Base-by-base conservation (phyloP, 2,113 vertebrate species). In the Hippocampus guttulatus region DNA sequence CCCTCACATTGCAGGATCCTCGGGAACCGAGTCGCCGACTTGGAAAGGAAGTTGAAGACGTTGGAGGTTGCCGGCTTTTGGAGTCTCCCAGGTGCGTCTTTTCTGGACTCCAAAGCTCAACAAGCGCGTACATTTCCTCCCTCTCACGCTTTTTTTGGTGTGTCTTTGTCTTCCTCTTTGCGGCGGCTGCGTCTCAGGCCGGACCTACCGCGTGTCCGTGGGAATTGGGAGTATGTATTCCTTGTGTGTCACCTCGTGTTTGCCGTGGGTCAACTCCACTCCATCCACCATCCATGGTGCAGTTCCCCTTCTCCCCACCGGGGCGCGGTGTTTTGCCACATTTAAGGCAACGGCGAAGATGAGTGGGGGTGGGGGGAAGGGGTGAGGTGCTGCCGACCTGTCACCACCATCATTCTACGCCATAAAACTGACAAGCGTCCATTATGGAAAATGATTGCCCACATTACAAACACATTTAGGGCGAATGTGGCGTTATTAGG, bases 11-110 rank as follows among this genome's bases (percentile, higher is more conserved):
- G 66, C 77, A 99, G 97, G 87, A 99, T 99, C 86, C 88, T 99
- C 69, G 96, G 96, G 67, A 98, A 95, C 84, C 88, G 97, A 52
- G 95, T 99, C 47, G 92, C 95, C 40, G 97, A 98, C 81, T 88
- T 99, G 73, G 97, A 99, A 77, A 95, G 93, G 88, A 99, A 99
- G 84, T 87, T 99, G 75, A 95, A 95, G 88, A 99, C 96, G 27
- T 87, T 99, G 90, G 97, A 99, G 91, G 94, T 98, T 8, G 95
- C 96, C 74, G 97, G 97, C 65, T 92, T 98, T 71, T 99, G 97
- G 97, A 98, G 96, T 92, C 95, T 99, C 78, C 97, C 97, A 91
- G 97, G 97, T 98, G 64, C 0, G 84, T 83, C 30, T 52, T 49
- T 20, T 49, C 12, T 25, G 3, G 3, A 45, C 33, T 10, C 15